phyloP scores from a whole-genome alignment of 2,113 vertebrate species.

The Hyla sarda region DNA sequence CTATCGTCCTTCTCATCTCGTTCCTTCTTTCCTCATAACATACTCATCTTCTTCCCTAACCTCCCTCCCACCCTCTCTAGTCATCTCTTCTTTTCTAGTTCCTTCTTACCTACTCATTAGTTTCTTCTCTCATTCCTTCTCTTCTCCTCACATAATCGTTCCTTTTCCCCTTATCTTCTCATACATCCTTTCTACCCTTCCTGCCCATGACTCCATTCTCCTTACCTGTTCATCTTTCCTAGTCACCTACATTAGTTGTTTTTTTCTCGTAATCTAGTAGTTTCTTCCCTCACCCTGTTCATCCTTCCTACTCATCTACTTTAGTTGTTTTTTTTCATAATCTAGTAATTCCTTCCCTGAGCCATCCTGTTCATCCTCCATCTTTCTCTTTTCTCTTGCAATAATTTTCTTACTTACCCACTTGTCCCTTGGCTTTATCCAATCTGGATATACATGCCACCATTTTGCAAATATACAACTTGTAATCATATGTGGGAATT shows the following conservation, averaged over 20 bases:
- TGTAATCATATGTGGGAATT: background rate
- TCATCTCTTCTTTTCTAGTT: background rate
- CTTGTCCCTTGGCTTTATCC: background rate
- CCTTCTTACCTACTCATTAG: background rate
- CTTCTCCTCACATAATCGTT: background rate
- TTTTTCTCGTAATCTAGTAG: too few relatives aligned
- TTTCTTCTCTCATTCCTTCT: background rate
- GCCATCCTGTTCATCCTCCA: background rate
- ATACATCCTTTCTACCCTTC: background rate
- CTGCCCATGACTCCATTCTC: too few relatives aligned
- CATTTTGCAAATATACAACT: background rate
- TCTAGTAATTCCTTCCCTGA: background rate
- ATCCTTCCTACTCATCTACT: too few relatives aligned
- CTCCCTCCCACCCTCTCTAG: too few relatives aligned
- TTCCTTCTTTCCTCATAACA: too few relatives aligned
- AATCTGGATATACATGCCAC: background rate
- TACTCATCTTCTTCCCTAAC: too few relatives aligned
- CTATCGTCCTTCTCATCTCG: too few relatives aligned
- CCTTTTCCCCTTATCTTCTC: background rate
- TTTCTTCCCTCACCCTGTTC: background rate
- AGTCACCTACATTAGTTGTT: too few relatives aligned
- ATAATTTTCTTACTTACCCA: background rate
- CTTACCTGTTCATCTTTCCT: too few relatives aligned
- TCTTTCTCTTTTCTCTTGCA: background rate
- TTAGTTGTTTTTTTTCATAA: too few relatives aligned